Evolutionary conservation across 2,888 invertebrate genomes (phyloP).

Genomic region (Lasius platythorax): DNA sequence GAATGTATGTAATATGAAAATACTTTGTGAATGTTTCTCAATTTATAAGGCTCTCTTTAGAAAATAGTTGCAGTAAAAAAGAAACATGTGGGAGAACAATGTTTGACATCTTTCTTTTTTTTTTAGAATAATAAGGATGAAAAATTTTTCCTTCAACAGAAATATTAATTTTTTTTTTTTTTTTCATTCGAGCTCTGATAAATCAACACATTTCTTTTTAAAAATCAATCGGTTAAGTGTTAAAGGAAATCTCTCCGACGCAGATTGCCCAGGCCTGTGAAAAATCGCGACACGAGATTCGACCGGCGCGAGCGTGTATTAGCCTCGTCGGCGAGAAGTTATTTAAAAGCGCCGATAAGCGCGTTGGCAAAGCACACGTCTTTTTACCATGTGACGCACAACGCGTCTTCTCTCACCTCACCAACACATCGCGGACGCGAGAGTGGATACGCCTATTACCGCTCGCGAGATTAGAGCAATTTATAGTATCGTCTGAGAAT

Average conservation of each 20-base stretch:
- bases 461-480: constrained; percentile 53
- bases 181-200: not conserved
- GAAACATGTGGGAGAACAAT: not conserved
- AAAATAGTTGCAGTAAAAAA: not conserved
- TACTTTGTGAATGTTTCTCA: not conserved
- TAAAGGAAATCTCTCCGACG: not conserved
- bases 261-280: constrained; percentile 6
- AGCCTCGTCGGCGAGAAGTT: constrained; percentile 16
- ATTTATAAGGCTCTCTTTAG: not conserved
- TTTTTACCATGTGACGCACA: constrained; percentile 12
- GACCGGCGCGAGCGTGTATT: not conserved
- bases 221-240: not conserved
- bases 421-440: constrained; percentile 44
- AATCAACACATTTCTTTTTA: not conserved
- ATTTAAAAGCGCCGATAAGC: constrained; percentile 40
- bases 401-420: constrained; percentile 36
- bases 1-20: not conserved
- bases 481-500: constrained; percentile 47
- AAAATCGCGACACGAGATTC: constrained; percentile 5
- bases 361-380: constrained; percentile 33
- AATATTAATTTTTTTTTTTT: not conserved
- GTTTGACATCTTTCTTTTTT: not conserved
- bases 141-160: not conserved
- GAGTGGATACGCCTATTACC: constrained; percentile 61
- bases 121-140: not conserved